Base-by-base conservation (phyloP, 2,113 vertebrate species). In the Zingel zingel region DNA sequence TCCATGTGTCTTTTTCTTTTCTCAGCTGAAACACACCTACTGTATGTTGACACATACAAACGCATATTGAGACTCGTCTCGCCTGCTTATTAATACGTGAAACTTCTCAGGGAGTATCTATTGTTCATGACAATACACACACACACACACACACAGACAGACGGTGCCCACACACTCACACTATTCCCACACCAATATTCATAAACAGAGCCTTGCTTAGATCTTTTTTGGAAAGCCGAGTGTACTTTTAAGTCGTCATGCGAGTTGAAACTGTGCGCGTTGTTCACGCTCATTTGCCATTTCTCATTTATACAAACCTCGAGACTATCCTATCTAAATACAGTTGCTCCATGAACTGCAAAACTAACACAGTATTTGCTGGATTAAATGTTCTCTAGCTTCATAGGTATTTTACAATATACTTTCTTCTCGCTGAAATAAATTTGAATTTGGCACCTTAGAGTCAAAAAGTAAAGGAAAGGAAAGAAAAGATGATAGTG, bases 371-470 rank as follows among this genome's bases (percentile, higher is more conserved):
- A 2, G 43, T 47, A 80, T 84, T 88, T 79, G 64, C 86, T 43
- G 89, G 85, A 91, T 92, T 91, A 91, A 83, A 83, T 82, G 87
- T 89, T 90, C 82, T 77, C 58, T 62, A 73, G 82, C 85, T 92
- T 88, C 57, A 47, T 68, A 88, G 77, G 77, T 85, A 43, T 84
- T 87, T 84, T 45, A 80, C 78, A 75, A 81, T 68, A 54, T 81
- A 69, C 82, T 83, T 86, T 81, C 45, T 65, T 81, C 78, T 81
- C 4, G 5, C 77, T 74, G 73, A 83, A 86, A 86, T 82, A 53
- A 82, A 84, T 92, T 79, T 76, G 74, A 88, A 90, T 85, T 77
- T 81, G 83, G 78, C 81, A 81, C 81, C 83, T 76, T 59, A 3
- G 66, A 82, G 77, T 83, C 72, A 84, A 86, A 86, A 64, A 65